phyloP scores from a whole-genome alignment of 2,113 vertebrate genomes.

The Calypte anna region DNA sequence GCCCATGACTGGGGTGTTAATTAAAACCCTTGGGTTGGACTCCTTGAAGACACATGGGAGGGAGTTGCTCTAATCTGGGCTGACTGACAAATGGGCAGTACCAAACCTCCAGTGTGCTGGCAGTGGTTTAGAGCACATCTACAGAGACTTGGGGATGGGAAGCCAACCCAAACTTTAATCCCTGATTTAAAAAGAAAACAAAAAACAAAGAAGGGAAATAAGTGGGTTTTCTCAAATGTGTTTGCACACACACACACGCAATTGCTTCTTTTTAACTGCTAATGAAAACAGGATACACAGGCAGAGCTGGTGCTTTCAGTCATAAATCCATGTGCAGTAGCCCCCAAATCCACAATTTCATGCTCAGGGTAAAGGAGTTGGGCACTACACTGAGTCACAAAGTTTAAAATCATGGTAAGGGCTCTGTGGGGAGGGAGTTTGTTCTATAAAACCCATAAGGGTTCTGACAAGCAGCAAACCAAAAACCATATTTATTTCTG shows the following conservation, averaged over 20 bases:
- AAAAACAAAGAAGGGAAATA: constrained; percentile 37
- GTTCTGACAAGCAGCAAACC: background rate
- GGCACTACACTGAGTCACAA: background rate
- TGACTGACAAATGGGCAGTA: background rate
- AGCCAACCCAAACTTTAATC: constrained; percentile 30
- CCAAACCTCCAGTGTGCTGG: background rate
- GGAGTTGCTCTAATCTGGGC: background rate
- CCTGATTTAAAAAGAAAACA: constrained; percentile 30
- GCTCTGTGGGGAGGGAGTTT: background rate
- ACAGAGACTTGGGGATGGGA: background rate
- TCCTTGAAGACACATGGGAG: background rate
- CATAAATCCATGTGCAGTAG: background rate
- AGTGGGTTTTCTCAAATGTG: background rate
- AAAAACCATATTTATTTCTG: background rate
- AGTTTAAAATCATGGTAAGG: constrained; percentile 7
- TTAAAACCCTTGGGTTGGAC: background rate
- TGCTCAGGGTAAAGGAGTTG: background rate
- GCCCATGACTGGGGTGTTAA: background rate
- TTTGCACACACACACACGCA: background rate
- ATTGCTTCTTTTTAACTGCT: background rate
- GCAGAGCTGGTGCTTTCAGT: background rate
- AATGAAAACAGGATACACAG: constrained; percentile 10
- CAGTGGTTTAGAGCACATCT: background rate
- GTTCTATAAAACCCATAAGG: background rate
- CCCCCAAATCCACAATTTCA: background rate